These are phyloP conservation scores for Falco cherrug DNA, from an alignment of 2,797 vertebrate genomes.

Conservation along the genomic window DNA sequence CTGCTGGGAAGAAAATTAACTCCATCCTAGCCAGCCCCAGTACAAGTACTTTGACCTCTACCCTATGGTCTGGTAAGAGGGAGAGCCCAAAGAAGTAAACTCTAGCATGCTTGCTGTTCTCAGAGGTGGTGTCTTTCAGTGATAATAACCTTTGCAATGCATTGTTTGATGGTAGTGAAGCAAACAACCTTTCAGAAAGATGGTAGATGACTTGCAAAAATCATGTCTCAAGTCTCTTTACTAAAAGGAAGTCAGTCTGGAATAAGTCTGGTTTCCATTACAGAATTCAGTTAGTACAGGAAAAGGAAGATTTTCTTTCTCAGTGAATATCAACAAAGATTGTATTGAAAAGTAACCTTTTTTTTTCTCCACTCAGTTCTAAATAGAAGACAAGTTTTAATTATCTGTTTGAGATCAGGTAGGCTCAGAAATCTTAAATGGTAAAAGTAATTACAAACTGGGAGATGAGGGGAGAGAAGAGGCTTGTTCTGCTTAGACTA, in stretches of 20 bases:
- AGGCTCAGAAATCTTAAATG: not conserved
- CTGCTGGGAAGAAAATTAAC: not conserved
- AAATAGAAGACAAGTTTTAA: not conserved
- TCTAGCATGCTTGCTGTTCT: not conserved
- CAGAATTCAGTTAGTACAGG: too few species aligned
- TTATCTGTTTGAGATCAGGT: not conserved
- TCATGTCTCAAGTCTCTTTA: not conserved
- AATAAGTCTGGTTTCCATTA: not conserved
- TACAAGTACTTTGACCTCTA: not conserved
- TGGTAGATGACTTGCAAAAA: not conserved
- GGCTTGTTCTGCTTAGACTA: not conserved
- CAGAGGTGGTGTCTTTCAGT: not conserved
- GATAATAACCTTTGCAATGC: not conserved
- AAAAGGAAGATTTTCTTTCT: not conserved
- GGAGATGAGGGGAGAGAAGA: not conserved
- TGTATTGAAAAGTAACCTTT: not conserved
- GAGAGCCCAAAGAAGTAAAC: not conserved
- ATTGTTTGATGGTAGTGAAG: not conserved
- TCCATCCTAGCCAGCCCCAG: not conserved
- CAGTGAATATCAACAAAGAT: not conserved
- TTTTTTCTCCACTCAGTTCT: not conserved
- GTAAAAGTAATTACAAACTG: not conserved
- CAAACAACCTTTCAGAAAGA: not conserved
- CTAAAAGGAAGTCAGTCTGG: not conserved
- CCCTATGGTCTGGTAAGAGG: not conserved